Conservation (phyloP, 30 jellyfish, hydroid and myxozoan genomes). For the Mastigias papua region DNA sequence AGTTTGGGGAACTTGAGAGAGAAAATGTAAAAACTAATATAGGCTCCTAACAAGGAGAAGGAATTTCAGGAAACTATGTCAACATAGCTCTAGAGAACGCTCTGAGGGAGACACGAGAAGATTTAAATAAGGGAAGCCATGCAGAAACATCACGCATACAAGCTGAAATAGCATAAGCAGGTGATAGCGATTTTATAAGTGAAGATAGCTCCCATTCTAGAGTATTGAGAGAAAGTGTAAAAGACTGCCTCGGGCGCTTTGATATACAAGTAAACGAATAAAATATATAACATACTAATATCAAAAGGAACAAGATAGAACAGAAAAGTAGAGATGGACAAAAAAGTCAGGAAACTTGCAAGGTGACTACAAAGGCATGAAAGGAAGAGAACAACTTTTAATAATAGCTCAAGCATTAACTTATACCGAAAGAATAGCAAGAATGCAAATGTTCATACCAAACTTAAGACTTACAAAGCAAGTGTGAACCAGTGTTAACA, state of each 20-base stretch:
- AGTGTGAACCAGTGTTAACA: slow-evolving; percentile 26
- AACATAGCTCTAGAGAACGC: slow-evolving; percentile 42
- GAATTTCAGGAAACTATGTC: slow-evolving; percentile 28
- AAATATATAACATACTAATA: too few species aligned
- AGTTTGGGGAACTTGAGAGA: slow-evolving; percentile 27
- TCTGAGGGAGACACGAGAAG: slow-evolving; percentile 43
- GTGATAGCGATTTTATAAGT: slow-evolving; percentile 34
- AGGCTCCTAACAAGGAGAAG: slow-evolving; percentile 55
- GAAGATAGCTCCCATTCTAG: slow-evolving; percentile 50
- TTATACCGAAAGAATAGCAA: slow-evolving; percentile 26
- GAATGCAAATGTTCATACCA: slow-evolving; percentile 20
- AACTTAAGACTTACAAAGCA: slow-evolving; percentile 20
- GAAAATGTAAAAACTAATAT: slow-evolving; percentile 36
- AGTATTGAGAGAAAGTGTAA: slow-evolving; percentile 41
- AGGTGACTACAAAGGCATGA: slow-evolving; percentile 28
- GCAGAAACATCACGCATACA: slow-evolving; percentile 38
- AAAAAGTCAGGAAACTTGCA: slow-evolving; percentile 44
- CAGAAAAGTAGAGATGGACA: slow-evolving; percentile 22
- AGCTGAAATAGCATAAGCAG: slow-evolving; percentile 27
- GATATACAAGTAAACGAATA: slow-evolving; percentile 9
- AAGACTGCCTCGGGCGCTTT: slow-evolving; percentile 20
- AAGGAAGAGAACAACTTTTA: slow-evolving; percentile 52
- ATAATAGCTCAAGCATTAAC: slow-evolving; percentile 46
- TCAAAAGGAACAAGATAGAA: slow-evolving; percentile 12
- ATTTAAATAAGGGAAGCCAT: slow-evolving; percentile 25